phyloP scores from a whole-genome alignment of 2,113 vertebrate genomes.

The Brienomyrus longianalis region DNA sequence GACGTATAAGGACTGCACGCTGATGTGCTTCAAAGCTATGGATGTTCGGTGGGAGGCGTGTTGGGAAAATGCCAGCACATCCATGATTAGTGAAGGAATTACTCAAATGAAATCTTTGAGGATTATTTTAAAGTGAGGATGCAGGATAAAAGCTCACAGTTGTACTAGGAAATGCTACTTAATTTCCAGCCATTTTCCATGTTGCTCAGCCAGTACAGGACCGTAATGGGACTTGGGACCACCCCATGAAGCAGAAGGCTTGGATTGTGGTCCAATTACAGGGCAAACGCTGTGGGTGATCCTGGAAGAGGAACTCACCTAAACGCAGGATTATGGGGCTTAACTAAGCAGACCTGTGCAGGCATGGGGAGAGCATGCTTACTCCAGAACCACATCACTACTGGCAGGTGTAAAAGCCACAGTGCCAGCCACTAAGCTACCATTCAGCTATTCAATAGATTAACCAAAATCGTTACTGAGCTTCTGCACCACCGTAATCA shows the following conservation, averaged over 20 bases:
- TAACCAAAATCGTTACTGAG: background rate
- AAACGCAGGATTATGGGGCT: background rate
- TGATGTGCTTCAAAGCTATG: background rate
- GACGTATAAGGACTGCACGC: background rate
- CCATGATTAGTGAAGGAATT: background rate
- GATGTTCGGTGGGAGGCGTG: background rate
- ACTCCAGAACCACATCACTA: background rate
- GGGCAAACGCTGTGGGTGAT: background rate
- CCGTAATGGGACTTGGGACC: background rate
- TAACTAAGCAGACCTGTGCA: background rate
- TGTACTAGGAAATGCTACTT: background rate
- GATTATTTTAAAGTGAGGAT: background rate
- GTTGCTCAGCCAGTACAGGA: background rate
- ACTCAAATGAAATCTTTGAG: background rate
- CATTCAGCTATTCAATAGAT: background rate
- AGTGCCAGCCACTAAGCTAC: background rate
- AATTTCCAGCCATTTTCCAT: background rate
- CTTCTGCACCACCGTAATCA: background rate
- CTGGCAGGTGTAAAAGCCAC: background rate
- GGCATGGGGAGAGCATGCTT: background rate
- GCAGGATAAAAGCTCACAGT: background rate
- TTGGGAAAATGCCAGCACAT: background rate
- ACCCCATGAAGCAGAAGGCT: background rate
- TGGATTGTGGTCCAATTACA: background rate
- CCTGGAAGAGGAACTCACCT: background rate